Evolutionary conservation across 35 echinoderm and acorn worm species (phyloP).

Genomic region (Lytechinus pictus): DNA sequence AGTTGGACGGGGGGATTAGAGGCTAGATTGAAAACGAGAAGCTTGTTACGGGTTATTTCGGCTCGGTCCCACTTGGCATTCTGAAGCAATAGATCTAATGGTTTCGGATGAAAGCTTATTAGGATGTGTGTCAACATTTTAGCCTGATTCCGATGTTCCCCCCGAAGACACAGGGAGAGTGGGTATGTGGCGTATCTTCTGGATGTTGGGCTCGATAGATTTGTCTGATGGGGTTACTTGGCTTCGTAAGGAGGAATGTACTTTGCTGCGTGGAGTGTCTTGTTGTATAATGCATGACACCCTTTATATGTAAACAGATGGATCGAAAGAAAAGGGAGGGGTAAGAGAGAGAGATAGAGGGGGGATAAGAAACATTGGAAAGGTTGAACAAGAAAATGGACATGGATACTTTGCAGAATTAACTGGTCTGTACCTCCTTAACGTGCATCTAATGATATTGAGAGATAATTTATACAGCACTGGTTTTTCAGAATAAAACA

Average conservation of each 20-base stretch:
- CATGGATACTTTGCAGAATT: background rate
- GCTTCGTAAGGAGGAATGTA: background rate
- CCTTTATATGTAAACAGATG: background rate
- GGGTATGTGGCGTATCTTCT: background rate
- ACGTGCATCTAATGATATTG: background rate
- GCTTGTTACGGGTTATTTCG: background rate
- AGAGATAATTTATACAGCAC: background rate
- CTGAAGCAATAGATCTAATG: constrained; percentile 37
- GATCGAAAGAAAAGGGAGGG: background rate
- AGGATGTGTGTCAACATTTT: background rate
- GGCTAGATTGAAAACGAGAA: background rate
- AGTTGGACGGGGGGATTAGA: background rate
- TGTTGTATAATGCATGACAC: background rate
- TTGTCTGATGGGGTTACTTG: background rate
- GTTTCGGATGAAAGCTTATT: constrained; percentile 18
- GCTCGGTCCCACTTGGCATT: background rate
- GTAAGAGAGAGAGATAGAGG: background rate
- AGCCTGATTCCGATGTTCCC: background rate
- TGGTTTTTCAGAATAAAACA: too few relatives aligned
- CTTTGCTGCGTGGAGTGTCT: background rate
- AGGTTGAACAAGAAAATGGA: background rate
- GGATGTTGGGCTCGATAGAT: background rate
- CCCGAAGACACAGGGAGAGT: background rate
- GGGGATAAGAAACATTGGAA: background rate
- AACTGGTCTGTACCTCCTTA: too few relatives aligned